Evolutionary conservation across 2,113 vertebrate species (phyloP).

Genomic region (Octodon degus): DNA sequence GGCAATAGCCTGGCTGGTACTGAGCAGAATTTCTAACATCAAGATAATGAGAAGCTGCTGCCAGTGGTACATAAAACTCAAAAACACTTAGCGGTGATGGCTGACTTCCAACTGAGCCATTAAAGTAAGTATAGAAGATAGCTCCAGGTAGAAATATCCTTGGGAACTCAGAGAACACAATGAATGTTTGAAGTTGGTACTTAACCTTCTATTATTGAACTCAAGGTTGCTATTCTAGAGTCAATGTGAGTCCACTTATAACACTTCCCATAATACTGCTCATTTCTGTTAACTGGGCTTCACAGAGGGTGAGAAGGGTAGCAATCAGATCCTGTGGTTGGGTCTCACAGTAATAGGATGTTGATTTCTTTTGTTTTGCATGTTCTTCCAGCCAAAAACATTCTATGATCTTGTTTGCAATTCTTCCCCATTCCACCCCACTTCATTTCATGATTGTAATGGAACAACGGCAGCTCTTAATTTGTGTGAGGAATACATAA

Average conservation of each 20-base stretch:
- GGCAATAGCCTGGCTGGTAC: neutral
- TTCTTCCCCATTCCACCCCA: neutral
- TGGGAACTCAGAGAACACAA: constrained; percentile 14
- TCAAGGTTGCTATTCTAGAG: neutral
- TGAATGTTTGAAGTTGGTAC: constrained; percentile 32
- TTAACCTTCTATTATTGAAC: constrained; percentile 48
- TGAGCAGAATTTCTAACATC: constrained; percentile 23
- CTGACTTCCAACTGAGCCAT: constrained; percentile 68
- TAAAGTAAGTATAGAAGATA: constrained; percentile 53
- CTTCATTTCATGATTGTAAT: neutral
- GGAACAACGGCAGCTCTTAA: neutral
- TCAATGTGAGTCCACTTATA: neutral
- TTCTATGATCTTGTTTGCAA: neutral
- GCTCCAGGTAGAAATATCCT: constrained; percentile 29
- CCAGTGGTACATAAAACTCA: constrained; percentile 28
- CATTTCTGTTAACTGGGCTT: neutral
- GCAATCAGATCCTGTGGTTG: constrained; percentile 1
- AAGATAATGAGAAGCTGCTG: constrained; percentile 30
- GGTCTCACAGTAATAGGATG: neutral
- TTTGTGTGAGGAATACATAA: neutral
- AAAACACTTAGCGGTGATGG: constrained; percentile 61
- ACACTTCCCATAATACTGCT: neutral
- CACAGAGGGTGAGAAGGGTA: neutral
- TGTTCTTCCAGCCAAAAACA: constrained; percentile 14
- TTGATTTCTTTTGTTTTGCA: neutral